Evolutionary conservation across 2,888 invertebrate species (phyloP), one percentile per base, ranked within the genome.

Genomic region (Cataglyphis rosenhaueri): DNA sequence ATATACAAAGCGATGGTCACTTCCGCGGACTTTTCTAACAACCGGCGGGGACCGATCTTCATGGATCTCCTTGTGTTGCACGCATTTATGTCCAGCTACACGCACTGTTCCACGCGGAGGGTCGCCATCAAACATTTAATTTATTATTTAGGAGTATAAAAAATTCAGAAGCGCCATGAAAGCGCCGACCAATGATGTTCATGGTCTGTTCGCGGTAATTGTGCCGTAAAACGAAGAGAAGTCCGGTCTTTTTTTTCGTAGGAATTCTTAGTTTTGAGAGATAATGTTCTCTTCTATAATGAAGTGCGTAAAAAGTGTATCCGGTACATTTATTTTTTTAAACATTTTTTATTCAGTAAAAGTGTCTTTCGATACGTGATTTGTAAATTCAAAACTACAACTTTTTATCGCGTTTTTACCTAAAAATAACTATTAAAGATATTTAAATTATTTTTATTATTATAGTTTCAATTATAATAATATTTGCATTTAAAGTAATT

Each of bases 81-180:
- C 86, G 81, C 81, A 62, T 73, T 70, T 85, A 48, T 83, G 84
- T 82, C 86, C 86, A 86, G 81, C 75, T 85, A 79, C 70, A 76
- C 88, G 86, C 88, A 86, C 84, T 81, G 79, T 21, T 64, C 71
- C 44, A 32, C 44, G 57, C 32, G 83, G 88, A 89, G 90, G 90
- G 90, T 87, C 86, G 87, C 91, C 90, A 85, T 89, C 91, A 91
- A 92, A 93, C 94, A 94, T 94, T 94, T 94, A 94, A 94, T 94
- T 94, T 92, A 94, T 94, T 94, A 94, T 94, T 94, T 93, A 94
- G 84, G 83, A 83, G 89, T 89, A 93, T 93, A 91, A 94, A 94
- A 94, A 93, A 94, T 94, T 93, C 91, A 93, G 48, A 35, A 44
- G 35, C 35, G 35, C 59, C 68, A 29, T 73, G 70, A 82, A 79